Evolutionary conservation across 2,888 invertebrate species (phyloP), one percentile per base, ranked within the genome.

Genomic region (Lasiommata megera): DNA sequence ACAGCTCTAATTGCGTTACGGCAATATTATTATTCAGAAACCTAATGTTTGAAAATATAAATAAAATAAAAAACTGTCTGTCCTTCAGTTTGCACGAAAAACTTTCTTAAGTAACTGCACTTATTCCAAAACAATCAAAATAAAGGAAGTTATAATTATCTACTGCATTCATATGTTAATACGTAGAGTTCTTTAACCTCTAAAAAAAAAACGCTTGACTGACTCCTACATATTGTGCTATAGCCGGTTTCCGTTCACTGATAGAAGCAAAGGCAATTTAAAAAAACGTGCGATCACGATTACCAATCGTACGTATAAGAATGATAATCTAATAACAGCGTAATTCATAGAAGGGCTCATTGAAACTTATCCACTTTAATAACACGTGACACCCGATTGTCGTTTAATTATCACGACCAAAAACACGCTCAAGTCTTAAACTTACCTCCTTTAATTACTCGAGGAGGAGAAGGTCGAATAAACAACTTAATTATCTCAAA

Each of bases 181-280:
- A 68, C 65, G 62, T 50, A 36, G 58, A 71, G 80, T 78, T 78
- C 79, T 71, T 73, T 74, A 71, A 80, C 77, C 78, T 74, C 67
- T 61, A 67, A 59, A 55, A 63, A 68, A 65, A 67, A 65, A 69
- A 65, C 69, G 77, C 69, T 72, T 69, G 69, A 73, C 63, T 73
- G 71, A 43, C 23, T 28, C 41, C n/a, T 43, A 23, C 43, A 23
- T 7, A n/a, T n/a, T n/a, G 3, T 11, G 34, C 11, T 9, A 34
- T 23, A 11, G 34, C 11, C 9, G 11, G 2, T 3, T 23, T n/a
- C n/a, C n/a, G n/a, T n/a, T n/a, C n/a, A n/a, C n/a, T n/a, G n/a
- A n/a, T n/a, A n/a, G n/a, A n/a, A n/a, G n/a, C n/a, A n/a, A n/a
- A n/a, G n/a, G n/a, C n/a, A 11, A 34, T 34, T 34, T 34, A 9